Evolutionary conservation across 2,888 invertebrate species (phyloP), one percentile per base, ranked within the genome.

Genomic region (Elysia crispata): DNA sequence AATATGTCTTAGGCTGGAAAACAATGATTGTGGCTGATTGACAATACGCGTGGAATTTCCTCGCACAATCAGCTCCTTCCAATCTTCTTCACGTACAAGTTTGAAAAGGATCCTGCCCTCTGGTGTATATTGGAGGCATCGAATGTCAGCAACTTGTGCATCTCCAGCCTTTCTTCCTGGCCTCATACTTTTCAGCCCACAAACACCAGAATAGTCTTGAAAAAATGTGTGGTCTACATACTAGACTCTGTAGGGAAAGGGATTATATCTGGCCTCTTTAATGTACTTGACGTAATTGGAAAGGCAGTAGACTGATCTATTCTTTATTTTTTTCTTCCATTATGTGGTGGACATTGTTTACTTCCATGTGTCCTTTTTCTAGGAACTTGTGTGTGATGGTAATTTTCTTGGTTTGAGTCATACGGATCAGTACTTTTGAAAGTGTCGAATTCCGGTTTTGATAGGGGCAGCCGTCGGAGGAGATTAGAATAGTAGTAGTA

Each of bases 351-450:
- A 79, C 70, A 28, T 75, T 77, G 54, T 83, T 79, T n/a, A 74
- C 76, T 30, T 81, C 81, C 81, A 80, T 84, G 62, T 84, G 82
- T 0, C 84, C 84, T 41, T 76, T 76, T 62, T 82, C 82, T 20
- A 83, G 64, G 49, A 66, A 78, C 70, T 80, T 81, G 5, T 79
- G 82, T 60, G 50, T 60, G 18, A 81, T 79, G 69, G 49, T 74
- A 13, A 81, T 50, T 11, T 73, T 15, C 23, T 78, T 66, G 67
- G 74, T 18, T 6, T 69, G 41, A 18, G 80, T 64, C 8, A 67
- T 60, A n/a, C 23, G 60, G 23, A 70, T 60, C 15, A 80, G 28
- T 18, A 70, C 64, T 49, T 82, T 83, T 25, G 83, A 75, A 18
- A 82, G 69, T 1, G 79, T 80, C 8, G 57, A 25, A 70, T 80